phyloP scores from a whole-genome alignment of 2,888 invertebrate species.

The Trichopoda pennipes region DNA sequence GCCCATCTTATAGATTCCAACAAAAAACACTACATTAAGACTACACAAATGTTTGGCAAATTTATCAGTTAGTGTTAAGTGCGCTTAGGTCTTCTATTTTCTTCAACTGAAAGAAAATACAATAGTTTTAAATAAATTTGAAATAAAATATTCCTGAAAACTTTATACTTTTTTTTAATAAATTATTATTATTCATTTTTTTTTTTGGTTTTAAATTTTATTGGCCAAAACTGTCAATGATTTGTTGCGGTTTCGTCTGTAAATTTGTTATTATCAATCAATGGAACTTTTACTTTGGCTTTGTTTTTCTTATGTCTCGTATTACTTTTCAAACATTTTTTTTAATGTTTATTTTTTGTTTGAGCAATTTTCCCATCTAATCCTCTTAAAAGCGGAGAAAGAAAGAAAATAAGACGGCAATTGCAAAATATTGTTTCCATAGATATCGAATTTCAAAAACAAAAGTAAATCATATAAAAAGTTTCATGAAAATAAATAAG shows the following conservation, averaged over 20 bases:
- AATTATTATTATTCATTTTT: neutral
- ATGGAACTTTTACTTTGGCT: constrained; percentile 56
- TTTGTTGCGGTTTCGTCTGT: constrained; percentile 50
- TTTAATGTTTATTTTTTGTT: constrained; percentile 7
- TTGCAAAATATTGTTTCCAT: constrained; percentile 2
- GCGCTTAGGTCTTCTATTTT: too few relatives aligned
- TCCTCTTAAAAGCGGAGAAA: constrained; percentile 30
- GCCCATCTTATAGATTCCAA: too few relatives aligned
- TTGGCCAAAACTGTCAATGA: constrained; percentile 42
- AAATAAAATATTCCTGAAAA: constrained; percentile 5
- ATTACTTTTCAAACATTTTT: constrained; percentile 23
- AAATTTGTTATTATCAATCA: constrained; percentile 31
- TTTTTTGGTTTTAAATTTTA: neutral
- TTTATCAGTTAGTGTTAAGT: too few relatives aligned
- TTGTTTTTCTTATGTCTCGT: neutral
- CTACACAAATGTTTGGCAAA: too few relatives aligned
- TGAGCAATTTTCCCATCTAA: constrained; percentile 44
- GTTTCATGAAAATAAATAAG: neutral
- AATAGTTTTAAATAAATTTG: too few relatives aligned
- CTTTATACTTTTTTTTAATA: neutral
- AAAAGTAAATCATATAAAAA: constrained; percentile 10
- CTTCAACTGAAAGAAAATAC: too few relatives aligned
- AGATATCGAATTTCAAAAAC: constrained; percentile 35
- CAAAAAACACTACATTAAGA: too few relatives aligned
- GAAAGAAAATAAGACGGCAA: neutral